phyloP scores from a whole-genome alignment of 2,888 invertebrate species.

The Rhagonycha lutea region DNA sequence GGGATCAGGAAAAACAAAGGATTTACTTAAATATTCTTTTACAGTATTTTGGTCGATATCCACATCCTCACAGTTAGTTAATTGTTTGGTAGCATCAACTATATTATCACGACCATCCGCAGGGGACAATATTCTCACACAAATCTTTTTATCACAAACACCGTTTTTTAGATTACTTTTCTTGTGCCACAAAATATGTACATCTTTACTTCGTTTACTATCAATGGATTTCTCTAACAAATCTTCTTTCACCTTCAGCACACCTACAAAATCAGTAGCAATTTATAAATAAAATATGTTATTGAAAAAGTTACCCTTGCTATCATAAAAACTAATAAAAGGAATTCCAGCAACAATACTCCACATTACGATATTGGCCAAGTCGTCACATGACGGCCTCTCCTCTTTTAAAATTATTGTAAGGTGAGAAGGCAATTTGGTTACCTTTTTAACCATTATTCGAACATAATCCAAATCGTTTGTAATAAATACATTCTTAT shows the following conservation, averaged over 20 bases:
- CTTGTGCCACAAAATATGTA: conserved; percentile 50
- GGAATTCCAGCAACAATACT: conserved; percentile 75
- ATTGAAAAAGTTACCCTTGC: conserved; percentile 61
- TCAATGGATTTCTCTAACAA: conserved; percentile 61
- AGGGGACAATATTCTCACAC: conserved; percentile 62
- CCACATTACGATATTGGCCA: conserved; percentile 77
- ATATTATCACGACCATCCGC: conserved; percentile 59
- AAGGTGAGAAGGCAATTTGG: conserved; percentile 70
- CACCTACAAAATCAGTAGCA: conserved; percentile 53
- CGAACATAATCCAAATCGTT: conserved; percentile 21
- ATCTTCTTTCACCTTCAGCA: conserved; percentile 60
- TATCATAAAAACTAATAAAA: conserved; percentile 82
- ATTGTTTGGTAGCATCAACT: conserved; percentile 56
- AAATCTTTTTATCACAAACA: conserved; percentile 56
- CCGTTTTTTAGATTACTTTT: conserved; percentile 62
- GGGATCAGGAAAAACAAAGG: conserved; percentile 72
- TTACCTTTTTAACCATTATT: conserved; percentile 25
- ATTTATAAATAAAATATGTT: too few species aligned
- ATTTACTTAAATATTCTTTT: conserved; percentile 57
- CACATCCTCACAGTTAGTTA: conserved; percentile 54
- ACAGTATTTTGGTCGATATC: conserved; percentile 62
- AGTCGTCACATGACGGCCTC: conserved; percentile 62
- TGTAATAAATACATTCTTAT: conserved; percentile 23
- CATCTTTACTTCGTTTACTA: conserved; percentile 48
- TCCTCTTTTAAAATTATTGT: conserved; percentile 68